Conservation (phyloP, 1,140 invertebrate species). For the Melanaphis sacchari region DNA sequence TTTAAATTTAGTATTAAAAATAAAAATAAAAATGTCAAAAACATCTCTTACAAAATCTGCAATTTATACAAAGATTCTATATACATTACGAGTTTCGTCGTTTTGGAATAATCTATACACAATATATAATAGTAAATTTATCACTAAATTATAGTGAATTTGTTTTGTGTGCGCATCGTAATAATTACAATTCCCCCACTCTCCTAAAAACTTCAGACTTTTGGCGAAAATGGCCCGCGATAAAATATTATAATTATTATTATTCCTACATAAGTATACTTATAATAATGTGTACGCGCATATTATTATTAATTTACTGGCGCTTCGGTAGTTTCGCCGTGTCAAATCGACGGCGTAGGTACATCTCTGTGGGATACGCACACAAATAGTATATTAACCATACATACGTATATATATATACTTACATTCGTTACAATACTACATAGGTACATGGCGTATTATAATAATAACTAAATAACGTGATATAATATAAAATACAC, state of each 20-base stretch:
- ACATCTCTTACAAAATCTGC: neutral
- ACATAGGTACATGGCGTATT: too few species aligned
- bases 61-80: too few species aligned
- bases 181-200: too few species aligned
- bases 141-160: too few species aligned
- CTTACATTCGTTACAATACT: too few species aligned
- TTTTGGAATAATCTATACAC: too few species aligned
- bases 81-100: too few species aligned
- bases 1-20: neutral
- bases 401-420: neutral
- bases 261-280: neutral
- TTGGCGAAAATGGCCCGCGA: neutral
- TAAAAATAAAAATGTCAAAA: neutral
- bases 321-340: neutral
- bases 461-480: neutral
- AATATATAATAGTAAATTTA: too few species aligned
- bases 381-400: neutral
- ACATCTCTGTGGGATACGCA: neutral
- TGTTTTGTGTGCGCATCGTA: neutral
- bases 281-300: neutral
- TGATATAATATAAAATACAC: neutral
- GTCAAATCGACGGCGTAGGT: neutral
- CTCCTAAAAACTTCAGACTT: neutral
- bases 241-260: neutral
- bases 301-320: neutral